These are phyloP conservation scores for Sebastes aleutianus DNA, from an alignment of 2,797 vertebrate species.

Conservation along the genomic window DNA sequence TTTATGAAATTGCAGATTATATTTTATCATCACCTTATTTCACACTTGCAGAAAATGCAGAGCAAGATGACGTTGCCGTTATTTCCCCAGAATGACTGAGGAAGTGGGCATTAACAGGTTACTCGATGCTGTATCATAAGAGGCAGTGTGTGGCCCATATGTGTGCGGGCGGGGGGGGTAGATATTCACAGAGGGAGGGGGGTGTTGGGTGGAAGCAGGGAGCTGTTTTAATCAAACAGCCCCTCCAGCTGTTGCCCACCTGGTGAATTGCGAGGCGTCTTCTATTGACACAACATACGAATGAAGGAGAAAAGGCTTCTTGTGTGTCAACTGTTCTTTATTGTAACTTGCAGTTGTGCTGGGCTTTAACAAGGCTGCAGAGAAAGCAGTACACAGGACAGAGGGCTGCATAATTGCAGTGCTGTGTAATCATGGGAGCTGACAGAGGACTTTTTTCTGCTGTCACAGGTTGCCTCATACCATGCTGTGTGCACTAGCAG, in stretches of 20 bases:
- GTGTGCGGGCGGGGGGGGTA: constrained; percentile 13
- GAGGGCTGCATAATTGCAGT: constrained; percentile 4
- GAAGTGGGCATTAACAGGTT: constrained; percentile 32
- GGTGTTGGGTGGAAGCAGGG: background rate
- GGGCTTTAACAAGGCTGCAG: constrained; percentile 33
- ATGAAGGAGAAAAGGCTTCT: constrained; percentile 10
- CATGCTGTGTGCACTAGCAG: background rate
- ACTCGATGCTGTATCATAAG: constrained; percentile 40
- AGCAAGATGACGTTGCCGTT: constrained; percentile 8
- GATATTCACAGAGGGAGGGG: constrained; percentile 1
- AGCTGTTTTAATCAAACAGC: constrained; percentile 62
- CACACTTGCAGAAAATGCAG: background rate
- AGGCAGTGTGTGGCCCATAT: constrained; percentile 61
- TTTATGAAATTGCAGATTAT: constrained; percentile 46
- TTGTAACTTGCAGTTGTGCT: constrained; percentile 11
- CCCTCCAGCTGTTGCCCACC: constrained; percentile 56
- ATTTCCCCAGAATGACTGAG: constrained; percentile 14
- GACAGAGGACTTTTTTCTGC: constrained; percentile 12
- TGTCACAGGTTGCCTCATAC: constrained; percentile 19
- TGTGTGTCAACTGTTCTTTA: constrained; percentile 15
- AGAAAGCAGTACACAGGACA: constrained; percentile 14
- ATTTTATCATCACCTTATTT: constrained; percentile 25
- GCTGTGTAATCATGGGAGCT: constrained; percentile 39
- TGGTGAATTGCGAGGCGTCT: constrained; percentile 33
- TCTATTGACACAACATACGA: background rate